Percentiles rank a stretch among this genome's conserved stretches.
phyloP scores from a whole-genome alignment of 2,797 vertebrate species.

The Ceryle rudis region DNA sequence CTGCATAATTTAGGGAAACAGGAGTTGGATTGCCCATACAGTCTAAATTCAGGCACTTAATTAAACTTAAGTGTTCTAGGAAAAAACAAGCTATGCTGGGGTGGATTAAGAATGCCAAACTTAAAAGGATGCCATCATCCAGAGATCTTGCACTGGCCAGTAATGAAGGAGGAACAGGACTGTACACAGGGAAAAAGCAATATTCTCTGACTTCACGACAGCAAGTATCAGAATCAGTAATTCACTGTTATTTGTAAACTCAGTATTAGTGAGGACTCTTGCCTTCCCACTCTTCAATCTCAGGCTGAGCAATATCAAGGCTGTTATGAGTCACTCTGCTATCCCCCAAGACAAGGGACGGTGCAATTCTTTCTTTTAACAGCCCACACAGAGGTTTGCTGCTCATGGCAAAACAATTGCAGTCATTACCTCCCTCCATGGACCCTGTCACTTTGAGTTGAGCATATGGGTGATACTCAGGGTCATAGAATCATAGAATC shows the following conservation, averaged over 20 bases:
- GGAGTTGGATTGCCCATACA: neutral
- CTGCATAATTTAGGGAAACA: neutral
- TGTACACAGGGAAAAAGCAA: neutral
- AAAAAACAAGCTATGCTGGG: neutral
- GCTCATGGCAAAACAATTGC: neutral
- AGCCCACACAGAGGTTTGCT: neutral
- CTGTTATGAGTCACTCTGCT: slow-evolving; percentile 18
- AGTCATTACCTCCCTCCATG: neutral
- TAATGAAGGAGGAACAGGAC: neutral
- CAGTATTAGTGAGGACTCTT: slow-evolving; percentile 44
- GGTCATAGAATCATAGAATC: neutral
- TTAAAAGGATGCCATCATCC: neutral
- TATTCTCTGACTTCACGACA: neutral
- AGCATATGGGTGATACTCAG: rapidly evolving
- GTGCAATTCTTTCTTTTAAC: neutral
- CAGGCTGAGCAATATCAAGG: slow-evolving; percentile 17
- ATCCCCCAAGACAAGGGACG: neutral
- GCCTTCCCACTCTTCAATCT: neutral
- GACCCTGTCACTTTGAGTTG: neutral
- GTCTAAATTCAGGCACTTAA: neutral
- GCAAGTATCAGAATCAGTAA: slow-evolving; percentile 45
- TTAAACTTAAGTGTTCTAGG: neutral
- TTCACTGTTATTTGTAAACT: slow-evolving; percentile 54
- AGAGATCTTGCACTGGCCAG: neutral
- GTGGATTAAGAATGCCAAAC: neutral